Conservation (phyloP, 2,797 vertebrate genomes). For the Chrysocyon brachyurus region DNA sequence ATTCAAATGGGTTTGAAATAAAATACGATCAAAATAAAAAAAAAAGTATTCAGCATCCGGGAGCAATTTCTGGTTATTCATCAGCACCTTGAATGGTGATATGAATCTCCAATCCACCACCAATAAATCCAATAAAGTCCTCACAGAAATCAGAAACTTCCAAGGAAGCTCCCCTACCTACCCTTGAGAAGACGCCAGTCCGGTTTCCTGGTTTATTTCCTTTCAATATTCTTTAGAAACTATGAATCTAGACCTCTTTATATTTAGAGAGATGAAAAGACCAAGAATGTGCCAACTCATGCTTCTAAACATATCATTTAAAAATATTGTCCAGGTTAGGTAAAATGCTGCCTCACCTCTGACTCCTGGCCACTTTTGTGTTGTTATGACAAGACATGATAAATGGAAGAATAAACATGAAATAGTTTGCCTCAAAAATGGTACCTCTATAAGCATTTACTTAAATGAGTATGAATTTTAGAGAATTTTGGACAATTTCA, state of each 20-base stretch:
- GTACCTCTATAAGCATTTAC: background rate
- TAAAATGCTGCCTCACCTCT: background rate
- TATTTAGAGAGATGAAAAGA: background rate
- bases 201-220: background rate
- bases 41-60: background rate
- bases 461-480: conserved; percentile 8
- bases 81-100: background rate
- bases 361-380: background rate
- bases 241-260: background rate
- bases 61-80: background rate
- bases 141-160: background rate
- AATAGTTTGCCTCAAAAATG: background rate
- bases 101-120: background rate
- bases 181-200: background rate
- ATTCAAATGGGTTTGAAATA: conserved; percentile 8
- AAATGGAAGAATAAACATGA: background rate
- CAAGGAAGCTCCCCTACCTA: background rate
- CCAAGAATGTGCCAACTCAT: background rate
- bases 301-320: background rate
- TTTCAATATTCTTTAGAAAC: conserved; percentile 1
- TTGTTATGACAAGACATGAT: background rate
- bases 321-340: background rate
- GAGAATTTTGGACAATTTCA: conserved; percentile 9
- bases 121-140: background rate
- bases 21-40: conserved; percentile 28